These are phyloP conservation scores for Siphamia tubifer DNA, from an alignment of 2,113 vertebrate genomes.

Conservation along the genomic window DNA sequence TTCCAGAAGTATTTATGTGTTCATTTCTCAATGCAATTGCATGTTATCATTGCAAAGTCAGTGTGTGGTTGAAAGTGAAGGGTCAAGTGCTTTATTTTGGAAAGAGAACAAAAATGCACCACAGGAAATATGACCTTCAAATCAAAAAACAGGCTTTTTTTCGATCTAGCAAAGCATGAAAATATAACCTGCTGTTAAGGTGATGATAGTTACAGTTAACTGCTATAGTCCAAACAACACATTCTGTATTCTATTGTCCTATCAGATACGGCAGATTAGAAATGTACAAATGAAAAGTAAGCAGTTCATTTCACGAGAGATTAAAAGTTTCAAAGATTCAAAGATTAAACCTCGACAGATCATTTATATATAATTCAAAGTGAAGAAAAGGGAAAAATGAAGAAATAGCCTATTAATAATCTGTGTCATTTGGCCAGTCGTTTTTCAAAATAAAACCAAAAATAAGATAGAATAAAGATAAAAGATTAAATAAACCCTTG, in stretches of 20 bases:
- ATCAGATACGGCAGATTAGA: not conserved
- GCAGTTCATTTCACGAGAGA: not conserved
- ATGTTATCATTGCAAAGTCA: constrained; percentile 22
- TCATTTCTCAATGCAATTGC: constrained; percentile 4
- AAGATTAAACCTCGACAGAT: not conserved
- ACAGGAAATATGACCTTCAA: constrained; percentile 46
- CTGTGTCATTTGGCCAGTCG: too few relatives aligned
- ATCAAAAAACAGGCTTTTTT: constrained; percentile 14
- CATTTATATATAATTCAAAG: too few relatives aligned
- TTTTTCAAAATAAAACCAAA: too few relatives aligned
- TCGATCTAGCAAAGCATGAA: constrained; percentile 13
- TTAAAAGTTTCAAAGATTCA: too few relatives aligned
- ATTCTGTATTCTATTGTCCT: not conserved
- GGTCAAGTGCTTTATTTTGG: constrained; percentile 36
- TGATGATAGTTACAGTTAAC: not conserved
- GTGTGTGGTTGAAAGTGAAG: constrained; percentile 22
- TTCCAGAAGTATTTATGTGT: constrained; percentile 44
- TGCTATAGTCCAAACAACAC: constrained; percentile 1
- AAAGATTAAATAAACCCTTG: too few relatives aligned
- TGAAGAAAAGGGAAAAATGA: too few relatives aligned
- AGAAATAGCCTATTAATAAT: too few relatives aligned
- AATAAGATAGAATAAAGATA: too few relatives aligned
- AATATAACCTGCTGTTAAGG: constrained; percentile 17
- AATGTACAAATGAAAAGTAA: not conserved
- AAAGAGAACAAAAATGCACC: constrained; percentile 41